Percentiles rank a stretch among this genome's conserved stretches.
Evolutionary conservation across 1,140 invertebrate species (phyloP).

Genomic region (Drosophila grimshawi): DNA sequence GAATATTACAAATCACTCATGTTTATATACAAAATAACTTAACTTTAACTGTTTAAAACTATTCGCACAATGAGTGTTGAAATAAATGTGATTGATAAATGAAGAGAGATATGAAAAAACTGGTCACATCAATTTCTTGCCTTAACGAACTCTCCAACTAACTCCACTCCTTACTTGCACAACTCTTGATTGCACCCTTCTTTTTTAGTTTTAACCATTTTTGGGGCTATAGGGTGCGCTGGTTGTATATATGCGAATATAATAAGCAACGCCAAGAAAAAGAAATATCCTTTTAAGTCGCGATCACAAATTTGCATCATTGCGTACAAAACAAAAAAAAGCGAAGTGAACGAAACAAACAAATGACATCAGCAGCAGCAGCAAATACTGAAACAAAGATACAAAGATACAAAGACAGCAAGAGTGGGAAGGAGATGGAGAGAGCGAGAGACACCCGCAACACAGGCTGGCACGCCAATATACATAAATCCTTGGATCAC

Average conservation of each 20-base stretch:
- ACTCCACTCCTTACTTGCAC: conserved; percentile 8
- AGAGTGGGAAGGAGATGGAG: not conserved
- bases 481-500: conserved; percentile 75
- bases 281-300: conserved; percentile 74
- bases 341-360: not conserved
- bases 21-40: not conserved
- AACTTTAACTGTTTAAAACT: not conserved
- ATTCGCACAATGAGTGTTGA: no score
- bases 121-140: not conserved
- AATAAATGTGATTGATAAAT: not conserved
- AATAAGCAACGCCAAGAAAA: conserved; percentile 37
- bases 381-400: conserved; percentile 3
- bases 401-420: not conserved
- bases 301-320: conserved; percentile 68
- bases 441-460: conserved; percentile 60
- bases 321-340: conserved; percentile 17
- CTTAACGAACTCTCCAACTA: not conserved
- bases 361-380: conserved; percentile 62
- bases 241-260: conserved; percentile 17
- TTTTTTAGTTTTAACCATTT: conserved; percentile 19
- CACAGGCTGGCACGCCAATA: conserved; percentile 50
- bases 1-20: no score
- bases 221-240: conserved; percentile 7
- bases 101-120: not conserved
- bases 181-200: conserved; percentile 30